phyloP scores from a whole-genome alignment of 2,888 invertebrate genomes.

The Nephrotoma flavescens region DNA sequence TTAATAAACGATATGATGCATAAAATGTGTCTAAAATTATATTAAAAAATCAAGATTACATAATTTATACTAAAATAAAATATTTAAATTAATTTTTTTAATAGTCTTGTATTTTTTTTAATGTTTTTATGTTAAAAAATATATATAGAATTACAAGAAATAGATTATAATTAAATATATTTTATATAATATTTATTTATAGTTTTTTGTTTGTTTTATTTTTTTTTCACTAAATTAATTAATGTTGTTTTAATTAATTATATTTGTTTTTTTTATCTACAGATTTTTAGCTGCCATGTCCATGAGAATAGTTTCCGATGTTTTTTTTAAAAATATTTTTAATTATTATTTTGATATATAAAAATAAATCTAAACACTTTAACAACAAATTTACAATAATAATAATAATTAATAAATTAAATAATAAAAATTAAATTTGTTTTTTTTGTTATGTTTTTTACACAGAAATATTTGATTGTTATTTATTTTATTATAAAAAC shows the following conservation, averaged over 20 bases:
- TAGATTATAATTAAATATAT: conserved; percentile 6
- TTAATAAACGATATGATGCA: background rate
- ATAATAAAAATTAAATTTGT: background rate
- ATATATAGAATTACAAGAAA: conserved; percentile 1
- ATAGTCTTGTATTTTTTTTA: conserved; percentile 11
- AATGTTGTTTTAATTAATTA: conserved; percentile 9
- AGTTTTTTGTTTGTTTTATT: background rate
- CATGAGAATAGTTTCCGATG: conserved; percentile 25
- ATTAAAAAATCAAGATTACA: background rate
- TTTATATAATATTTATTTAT: conserved; percentile 8
- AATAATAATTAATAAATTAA: background rate
- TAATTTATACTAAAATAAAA: background rate
- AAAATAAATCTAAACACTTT: conserved; percentile 5
- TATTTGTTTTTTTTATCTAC: conserved; percentile 26
- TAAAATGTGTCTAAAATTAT: background rate
- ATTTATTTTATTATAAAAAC: background rate
- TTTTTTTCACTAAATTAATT: conserved; percentile 7
- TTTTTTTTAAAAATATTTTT: conserved; percentile 15
- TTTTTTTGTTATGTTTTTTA: background rate
- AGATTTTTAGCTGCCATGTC: conserved; percentile 31
- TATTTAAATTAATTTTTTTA: background rate
- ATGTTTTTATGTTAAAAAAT: background rate
- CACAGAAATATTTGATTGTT: background rate
- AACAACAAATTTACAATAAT: conserved; percentile 4
- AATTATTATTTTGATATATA: conserved; percentile 13